Percentiles rank a stretch among this genome's conserved stretches.
Conservation (phyloP, 2,113 vertebrate genomes). For the Athene noctua region DNA sequence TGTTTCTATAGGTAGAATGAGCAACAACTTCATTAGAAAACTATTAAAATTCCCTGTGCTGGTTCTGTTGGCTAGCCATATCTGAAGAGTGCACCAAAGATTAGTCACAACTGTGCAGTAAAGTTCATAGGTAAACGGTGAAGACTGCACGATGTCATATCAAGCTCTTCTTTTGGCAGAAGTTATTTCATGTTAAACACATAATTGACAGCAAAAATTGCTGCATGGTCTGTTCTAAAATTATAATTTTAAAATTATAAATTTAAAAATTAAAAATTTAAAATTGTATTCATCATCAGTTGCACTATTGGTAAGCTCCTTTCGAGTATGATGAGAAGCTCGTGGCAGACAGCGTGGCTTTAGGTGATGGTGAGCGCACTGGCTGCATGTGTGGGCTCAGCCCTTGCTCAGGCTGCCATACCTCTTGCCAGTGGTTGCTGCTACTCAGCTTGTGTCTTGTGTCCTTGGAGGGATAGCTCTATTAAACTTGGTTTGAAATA, state of each 20-base stretch:
- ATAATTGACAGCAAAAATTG: background rate
- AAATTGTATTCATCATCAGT: background rate
- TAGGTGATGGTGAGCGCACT: background rate
- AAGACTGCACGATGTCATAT: background rate
- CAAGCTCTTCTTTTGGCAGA: background rate
- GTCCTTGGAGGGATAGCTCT: background rate
- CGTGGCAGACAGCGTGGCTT: background rate
- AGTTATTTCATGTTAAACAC: background rate
- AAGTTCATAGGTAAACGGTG: background rate
- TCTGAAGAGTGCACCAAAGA: background rate
- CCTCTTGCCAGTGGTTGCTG: background rate
- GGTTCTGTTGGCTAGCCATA: background rate
- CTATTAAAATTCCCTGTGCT: background rate
- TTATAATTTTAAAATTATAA: no score
- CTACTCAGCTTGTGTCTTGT: accelerated
- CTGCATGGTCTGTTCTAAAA: background rate
- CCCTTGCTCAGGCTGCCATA: background rate
- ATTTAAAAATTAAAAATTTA: no score
- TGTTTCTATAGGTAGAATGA: background rate
- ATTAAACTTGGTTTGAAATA: background rate
- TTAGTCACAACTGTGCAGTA: background rate
- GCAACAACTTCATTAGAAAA: background rate
- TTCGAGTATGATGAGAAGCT: background rate
- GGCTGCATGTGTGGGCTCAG: background rate
- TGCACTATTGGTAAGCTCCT: background rate